Percentiles rank a stretch among this genome's conserved stretches.
Conservation (phyloP, 2,888 invertebrate genomes). For the Lacanobia oleracea region DNA sequence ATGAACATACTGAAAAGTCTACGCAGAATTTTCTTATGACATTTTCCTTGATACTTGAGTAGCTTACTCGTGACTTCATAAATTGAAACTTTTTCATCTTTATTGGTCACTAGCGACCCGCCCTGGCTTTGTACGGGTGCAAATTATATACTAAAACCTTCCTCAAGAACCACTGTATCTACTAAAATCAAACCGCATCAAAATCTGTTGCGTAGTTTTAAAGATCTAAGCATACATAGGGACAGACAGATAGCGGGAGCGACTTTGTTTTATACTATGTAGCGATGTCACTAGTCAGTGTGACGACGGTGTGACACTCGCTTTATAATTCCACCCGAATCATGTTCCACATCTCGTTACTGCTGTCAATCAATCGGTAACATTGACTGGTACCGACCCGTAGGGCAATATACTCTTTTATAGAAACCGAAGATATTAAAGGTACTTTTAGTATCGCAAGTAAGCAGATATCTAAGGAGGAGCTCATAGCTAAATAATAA, state of each 20-base stretch:
- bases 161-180: too few species aligned
- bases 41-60: not conserved
- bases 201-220: too few species aligned
- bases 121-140: too few species aligned
- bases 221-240: too few species aligned
- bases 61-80: not conserved
- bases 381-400: not conserved
- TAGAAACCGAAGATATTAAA: not conserved
- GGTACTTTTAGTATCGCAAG: not conserved
- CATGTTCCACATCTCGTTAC: conserved; percentile 45
- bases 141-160: too few species aligned
- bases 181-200: too few species aligned
- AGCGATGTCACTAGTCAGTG: conserved; percentile 13
- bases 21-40: not conserved
- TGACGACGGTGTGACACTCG: conserved; percentile 37
- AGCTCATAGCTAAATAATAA: too few species aligned
- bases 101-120: too few species aligned
- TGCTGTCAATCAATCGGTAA: conserved; percentile 42
- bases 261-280: conserved; percentile 27
- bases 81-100: not conserved
- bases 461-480: not conserved
- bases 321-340: conserved; percentile 51
- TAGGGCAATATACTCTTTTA: not conserved
- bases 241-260: too few species aligned
- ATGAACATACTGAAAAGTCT: not conserved